These are phyloP conservation scores for Epinephelus awoara DNA, from an alignment of 2,797 vertebrate species.

Conservation along the genomic window DNA sequence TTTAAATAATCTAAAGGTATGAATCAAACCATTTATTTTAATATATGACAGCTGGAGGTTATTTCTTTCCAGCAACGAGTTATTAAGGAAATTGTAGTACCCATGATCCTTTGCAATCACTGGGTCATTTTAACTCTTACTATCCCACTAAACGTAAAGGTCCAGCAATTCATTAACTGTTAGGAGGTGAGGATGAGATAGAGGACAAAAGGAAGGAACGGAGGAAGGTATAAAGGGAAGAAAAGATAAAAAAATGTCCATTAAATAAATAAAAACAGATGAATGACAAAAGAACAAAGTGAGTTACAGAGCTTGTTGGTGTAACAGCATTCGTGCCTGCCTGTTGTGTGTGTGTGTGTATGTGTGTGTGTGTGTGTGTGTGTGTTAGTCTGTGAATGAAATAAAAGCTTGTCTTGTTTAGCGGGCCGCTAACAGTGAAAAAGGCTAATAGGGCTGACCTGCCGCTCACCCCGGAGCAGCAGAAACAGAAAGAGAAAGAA, in stretches of 20 bases:
- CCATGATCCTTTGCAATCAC: constrained; percentile 36
- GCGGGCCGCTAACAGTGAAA: constrained; percentile 59
- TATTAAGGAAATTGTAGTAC: background rate
- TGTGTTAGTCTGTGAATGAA: constrained; percentile 52
- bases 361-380: constrained; percentile 29
- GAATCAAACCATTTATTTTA: background rate
- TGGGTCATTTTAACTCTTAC: background rate
- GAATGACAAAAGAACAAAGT: constrained; percentile 3
- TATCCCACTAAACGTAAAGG: background rate
- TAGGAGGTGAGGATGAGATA: too few species aligned
- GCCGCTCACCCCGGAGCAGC: constrained; percentile 65
- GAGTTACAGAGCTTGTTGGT: constrained; percentile 22
- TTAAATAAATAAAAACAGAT: background rate
- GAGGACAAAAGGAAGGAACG: constrained; percentile 23
- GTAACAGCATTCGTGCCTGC: constrained; percentile 31
- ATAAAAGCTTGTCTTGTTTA: constrained; percentile 72
- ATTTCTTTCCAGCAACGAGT: fast-evolving
- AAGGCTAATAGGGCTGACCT: constrained; percentile 79
- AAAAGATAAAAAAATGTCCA: background rate
- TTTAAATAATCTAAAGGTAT: background rate
- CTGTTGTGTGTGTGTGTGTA: constrained; percentile 31
- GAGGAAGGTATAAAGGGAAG: background rate
- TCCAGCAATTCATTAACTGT: background rate
- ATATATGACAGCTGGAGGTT: background rate
- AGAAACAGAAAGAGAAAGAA: constrained; percentile 64